A percentile compares a stretch with the other conserved stretches of the same genome.
Conservation (phyloP, 1,140 invertebrate species). For the Psilanteris sp. region DNA sequence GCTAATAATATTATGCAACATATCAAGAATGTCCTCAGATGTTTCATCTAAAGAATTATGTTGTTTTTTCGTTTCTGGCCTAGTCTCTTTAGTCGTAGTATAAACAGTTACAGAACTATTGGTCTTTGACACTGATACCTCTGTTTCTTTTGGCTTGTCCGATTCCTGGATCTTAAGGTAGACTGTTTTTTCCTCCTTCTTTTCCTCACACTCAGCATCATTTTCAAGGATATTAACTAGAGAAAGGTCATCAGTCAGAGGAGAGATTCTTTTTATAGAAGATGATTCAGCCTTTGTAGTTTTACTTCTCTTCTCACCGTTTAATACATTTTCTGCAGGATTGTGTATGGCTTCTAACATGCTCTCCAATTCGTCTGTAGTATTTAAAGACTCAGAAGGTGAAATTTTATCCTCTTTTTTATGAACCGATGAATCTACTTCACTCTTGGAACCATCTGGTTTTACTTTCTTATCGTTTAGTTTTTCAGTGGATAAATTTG, state of each 20-base stretch:
- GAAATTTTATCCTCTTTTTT: slow-evolving; percentile 49
- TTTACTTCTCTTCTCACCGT: slow-evolving; percentile 66
- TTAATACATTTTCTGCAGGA: slow-evolving; percentile 72
- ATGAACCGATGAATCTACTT: slow-evolving; percentile 1
- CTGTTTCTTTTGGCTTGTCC: slow-evolving; percentile 63
- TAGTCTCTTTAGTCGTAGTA: slow-evolving; percentile 51
- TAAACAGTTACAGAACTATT: slow-evolving; percentile 52
- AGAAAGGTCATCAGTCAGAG: slow-evolving; percentile 75
- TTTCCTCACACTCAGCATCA: slow-evolving; percentile 72
- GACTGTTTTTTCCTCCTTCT: slow-evolving; percentile 63
- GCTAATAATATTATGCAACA: slow-evolving; percentile 84
- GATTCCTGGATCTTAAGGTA: slow-evolving; percentile 64
- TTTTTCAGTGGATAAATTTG: slow-evolving; percentile 25
- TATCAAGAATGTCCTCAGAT: slow-evolving; percentile 85
- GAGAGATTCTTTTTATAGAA: slow-evolving; percentile 73
- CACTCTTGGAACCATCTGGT: slow-evolving; percentile 1
- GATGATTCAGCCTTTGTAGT: slow-evolving; percentile 61
- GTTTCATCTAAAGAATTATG: slow-evolving; percentile 77
- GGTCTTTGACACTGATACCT: slow-evolving; percentile 45
- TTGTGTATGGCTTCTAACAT: slow-evolving; percentile 79
- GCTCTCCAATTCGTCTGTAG: slow-evolving; percentile 77
- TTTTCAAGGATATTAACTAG: slow-evolving; percentile 78
- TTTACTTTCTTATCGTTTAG: slow-evolving; percentile 22
- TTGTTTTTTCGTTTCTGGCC: slow-evolving; percentile 52
- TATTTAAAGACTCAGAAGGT: slow-evolving; percentile 65